A percentile compares a stretch with the other conserved stretches of the same genome.
Evolutionary conservation across 2,113 vertebrate genomes (phyloP).

Genomic region (Myiagra hebetior): DNA sequence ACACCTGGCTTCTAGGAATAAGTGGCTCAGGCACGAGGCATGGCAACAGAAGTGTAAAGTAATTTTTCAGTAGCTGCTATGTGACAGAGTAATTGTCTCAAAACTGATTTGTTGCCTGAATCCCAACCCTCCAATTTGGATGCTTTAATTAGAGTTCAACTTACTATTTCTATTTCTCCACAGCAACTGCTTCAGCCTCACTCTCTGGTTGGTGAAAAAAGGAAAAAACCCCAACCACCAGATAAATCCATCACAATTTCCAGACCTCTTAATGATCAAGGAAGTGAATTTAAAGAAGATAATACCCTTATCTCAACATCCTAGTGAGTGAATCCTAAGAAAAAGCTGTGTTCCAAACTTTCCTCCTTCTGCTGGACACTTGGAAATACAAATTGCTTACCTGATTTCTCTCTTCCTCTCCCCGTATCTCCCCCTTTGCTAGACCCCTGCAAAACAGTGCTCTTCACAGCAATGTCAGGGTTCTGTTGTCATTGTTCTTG

Average conservation of each 20-base stretch:
- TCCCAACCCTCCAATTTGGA: neutral
- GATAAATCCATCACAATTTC: neutral
- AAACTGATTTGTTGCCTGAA: neutral
- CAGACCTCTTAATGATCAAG: neutral
- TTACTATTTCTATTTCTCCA: neutral
- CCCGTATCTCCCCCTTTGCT: accelerated
- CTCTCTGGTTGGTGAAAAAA: neutral
- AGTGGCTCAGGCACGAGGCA: neutral
- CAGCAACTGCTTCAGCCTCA: neutral
- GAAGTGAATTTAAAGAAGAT: neutral
- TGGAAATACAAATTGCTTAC: neutral
- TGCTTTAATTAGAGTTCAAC: neutral
- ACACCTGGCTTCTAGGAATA: neutral
- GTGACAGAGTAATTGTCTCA: neutral
- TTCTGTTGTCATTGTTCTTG: neutral
- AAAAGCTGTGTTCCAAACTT: neutral
- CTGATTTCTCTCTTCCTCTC: neutral
- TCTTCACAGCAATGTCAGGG: neutral
- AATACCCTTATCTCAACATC: neutral
- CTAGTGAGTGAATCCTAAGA: neutral
- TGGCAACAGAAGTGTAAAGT: neutral
- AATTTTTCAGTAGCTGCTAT: neutral
- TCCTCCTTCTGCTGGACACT: neutral
- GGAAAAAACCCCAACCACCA: accelerated
- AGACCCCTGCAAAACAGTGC: neutral